Evolutionary conservation across 1,140 invertebrate species (phyloP).

Genomic region (Pachyrhynchus sulphureomaculatus): DNA sequence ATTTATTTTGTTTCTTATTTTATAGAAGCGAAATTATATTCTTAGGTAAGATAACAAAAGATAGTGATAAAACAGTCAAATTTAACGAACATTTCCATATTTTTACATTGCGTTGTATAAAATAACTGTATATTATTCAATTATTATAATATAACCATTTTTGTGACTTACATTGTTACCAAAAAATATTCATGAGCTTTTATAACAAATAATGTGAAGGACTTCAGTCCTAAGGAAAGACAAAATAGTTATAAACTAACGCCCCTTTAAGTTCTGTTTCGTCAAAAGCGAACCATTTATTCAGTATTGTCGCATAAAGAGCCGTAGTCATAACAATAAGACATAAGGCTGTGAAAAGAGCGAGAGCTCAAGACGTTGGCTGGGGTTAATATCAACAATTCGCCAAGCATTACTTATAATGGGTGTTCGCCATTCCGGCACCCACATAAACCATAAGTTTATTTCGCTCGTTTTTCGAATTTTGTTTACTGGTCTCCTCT

Average conservation of each 20-base stretch:
- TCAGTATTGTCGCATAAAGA: constrained; percentile 32
- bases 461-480: constrained; percentile 31
- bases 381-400: constrained; percentile 42
- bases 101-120: too few species aligned
- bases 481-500: constrained; percentile 14
- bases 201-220: too few species aligned
- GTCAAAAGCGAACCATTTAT: constrained; percentile 32
- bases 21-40: too few species aligned
- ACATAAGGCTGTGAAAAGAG: constrained; percentile 18
- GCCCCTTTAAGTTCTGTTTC: constrained; percentile 22
- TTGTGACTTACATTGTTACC: too few species aligned
- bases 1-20: too few species aligned
- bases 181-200: too few species aligned
- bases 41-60: too few species aligned
- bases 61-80: too few species aligned
- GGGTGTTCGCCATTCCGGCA: constrained; percentile 41
- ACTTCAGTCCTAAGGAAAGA: constrained; percentile 5
- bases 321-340: constrained; percentile 38
- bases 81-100: too few species aligned
- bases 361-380: constrained; percentile 30
- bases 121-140: too few species aligned
- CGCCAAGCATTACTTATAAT: constrained; percentile 34
- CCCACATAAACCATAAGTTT: constrained; percentile 43
- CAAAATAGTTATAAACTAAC: constrained; percentile 20
- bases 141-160: too few species aligned